Percentiles rank a stretch among this genome's conserved stretches.
These are phyloP conservation scores for Folsomia candida DNA, from an alignment of 2,888 invertebrate species.

Conservation along the genomic window DNA sequence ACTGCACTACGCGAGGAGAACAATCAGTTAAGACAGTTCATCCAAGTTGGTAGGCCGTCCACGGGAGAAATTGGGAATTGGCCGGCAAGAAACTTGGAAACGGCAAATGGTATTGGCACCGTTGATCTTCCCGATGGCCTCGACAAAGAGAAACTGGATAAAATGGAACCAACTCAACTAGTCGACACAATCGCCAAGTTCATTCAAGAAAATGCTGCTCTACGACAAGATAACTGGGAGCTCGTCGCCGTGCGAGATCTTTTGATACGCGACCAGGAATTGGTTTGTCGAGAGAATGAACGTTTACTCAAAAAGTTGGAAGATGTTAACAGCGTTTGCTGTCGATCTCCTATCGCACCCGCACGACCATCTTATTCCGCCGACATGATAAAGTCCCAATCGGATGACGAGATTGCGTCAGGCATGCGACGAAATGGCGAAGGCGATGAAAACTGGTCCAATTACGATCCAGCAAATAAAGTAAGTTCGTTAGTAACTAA, in stretches of 20 bases:
- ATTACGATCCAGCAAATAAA: slow-evolving; percentile 53
- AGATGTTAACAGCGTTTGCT: slow-evolving; percentile 80
- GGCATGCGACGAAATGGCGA: slow-evolving; percentile 27
- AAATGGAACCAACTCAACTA: slow-evolving; percentile 74
- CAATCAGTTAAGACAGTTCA: slow-evolving; percentile 71
- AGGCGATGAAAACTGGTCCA: slow-evolving; percentile 60
- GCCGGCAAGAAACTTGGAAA: slow-evolving; percentile 19
- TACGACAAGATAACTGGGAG: slow-evolving; percentile 78
- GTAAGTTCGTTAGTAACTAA: slow-evolving; percentile 11
- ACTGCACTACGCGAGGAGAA: slow-evolving; percentile 82
- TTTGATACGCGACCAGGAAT: slow-evolving; percentile 81
- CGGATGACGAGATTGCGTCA: slow-evolving; percentile 45
- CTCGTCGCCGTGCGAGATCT: slow-evolving; percentile 75
- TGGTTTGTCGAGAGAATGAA: slow-evolving; percentile 87
- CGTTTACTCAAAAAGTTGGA: slow-evolving; percentile 80
- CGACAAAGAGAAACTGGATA: slow-evolving; percentile 70
- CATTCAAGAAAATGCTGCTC: slow-evolving; percentile 58
- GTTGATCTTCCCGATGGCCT: slow-evolving; percentile 52
- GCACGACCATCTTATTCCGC: slow-evolving; percentile 72
- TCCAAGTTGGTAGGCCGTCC: slow-evolving; percentile 48
- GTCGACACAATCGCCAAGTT: slow-evolving; percentile 82
- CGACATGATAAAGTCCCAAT: slow-evolving; percentile 55
- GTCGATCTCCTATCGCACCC: slow-evolving; percentile 77
- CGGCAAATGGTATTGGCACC: slow-evolving; percentile 23
- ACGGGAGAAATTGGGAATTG: slow-evolving; percentile 37